Percentiles rank a stretch among this genome's conserved stretches.
Evolutionary conservation across 1,140 invertebrate genomes (phyloP).

Genomic region (Apocrypta bakeri): DNA sequence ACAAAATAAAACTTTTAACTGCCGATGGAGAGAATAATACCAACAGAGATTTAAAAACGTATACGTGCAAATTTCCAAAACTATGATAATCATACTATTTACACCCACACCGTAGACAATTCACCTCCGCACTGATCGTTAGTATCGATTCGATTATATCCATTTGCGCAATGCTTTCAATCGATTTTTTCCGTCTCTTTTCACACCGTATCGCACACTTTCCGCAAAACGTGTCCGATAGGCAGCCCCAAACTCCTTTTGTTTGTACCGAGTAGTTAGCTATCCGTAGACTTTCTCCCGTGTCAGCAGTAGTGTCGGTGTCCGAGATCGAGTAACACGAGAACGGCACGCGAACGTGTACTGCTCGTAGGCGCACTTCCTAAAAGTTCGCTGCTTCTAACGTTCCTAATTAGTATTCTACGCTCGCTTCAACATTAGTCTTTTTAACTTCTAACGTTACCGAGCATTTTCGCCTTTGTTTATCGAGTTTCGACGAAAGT

Average conservation of each 20-base stretch:
- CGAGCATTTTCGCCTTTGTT: background rate
- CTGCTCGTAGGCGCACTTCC: background rate
- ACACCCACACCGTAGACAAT: too few species aligned
- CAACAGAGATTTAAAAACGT: too few species aligned
- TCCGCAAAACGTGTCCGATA: conserved; percentile 3
- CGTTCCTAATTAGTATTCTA: conserved; percentile 16
- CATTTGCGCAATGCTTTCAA: background rate
- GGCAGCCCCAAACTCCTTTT: background rate
- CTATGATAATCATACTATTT: too few species aligned
- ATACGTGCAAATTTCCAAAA: too few species aligned
- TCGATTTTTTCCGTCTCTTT: background rate
- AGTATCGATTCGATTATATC: background rate
- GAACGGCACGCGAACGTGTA: background rate
- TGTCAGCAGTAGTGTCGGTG: background rate
- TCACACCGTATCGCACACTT: background rate
- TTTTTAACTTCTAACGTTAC: background rate
- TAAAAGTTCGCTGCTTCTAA: conserved; percentile 7
- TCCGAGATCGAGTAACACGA: conserved; percentile 11
- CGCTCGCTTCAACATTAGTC: background rate
- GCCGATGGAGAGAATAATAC: too few species aligned
- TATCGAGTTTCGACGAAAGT: background rate
- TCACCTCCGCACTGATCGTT: too few species aligned
- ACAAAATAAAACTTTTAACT: background rate
- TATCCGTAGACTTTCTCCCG: background rate
- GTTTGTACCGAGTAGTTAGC: background rate